These are phyloP conservation scores for Stratiolaelaps scimitus DNA, from an alignment of 1,140 invertebrate species.

Conservation along the genomic window DNA sequence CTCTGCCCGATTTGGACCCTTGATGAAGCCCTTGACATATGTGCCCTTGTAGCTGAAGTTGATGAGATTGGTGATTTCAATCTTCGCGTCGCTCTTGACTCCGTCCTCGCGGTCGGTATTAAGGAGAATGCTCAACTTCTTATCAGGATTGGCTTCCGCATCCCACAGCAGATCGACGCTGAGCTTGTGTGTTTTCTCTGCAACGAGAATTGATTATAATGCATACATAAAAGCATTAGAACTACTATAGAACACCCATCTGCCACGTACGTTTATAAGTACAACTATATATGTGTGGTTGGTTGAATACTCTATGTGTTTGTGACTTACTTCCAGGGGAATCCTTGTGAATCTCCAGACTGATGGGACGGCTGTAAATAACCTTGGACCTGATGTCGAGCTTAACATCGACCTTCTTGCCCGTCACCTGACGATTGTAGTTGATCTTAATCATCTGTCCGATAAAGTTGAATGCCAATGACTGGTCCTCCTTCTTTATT, in stretches of 20 bases:
- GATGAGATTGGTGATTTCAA: background rate
- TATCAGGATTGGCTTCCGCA: background rate
- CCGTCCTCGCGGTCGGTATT: slow-evolving; percentile 24
- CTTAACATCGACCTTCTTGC: slow-evolving; percentile 17
- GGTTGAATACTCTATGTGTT: background rate
- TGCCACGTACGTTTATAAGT: background rate
- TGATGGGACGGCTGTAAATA: slow-evolving; percentile 1
- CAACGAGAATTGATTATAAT: background rate
- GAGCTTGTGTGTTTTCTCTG: slow-evolving; percentile 18
- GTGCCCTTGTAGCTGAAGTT: slow-evolving; percentile 13
- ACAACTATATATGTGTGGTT: background rate
- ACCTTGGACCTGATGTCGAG: slow-evolving; percentile 13
- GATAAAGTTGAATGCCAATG: slow-evolving; percentile 18
- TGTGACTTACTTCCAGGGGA: slow-evolving; percentile 25
- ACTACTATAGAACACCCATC: background rate
- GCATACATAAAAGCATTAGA: background rate
- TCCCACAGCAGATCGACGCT: slow-evolving; percentile 6
- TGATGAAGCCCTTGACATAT: slow-evolving; percentile 25
- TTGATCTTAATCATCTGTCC: slow-evolving; percentile 16
- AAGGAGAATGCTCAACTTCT: background rate
- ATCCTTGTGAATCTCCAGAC: slow-evolving; percentile 14
- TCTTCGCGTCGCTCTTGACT: slow-evolving; percentile 8
- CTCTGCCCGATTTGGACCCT: slow-evolving; percentile 14
- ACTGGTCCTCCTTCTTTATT: slow-evolving; percentile 2
- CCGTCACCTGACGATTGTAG: slow-evolving; percentile 3